Evolutionary conservation across 2,888 invertebrate genomes (phyloP).

Genomic region (Lomographa bimaculata): DNA sequence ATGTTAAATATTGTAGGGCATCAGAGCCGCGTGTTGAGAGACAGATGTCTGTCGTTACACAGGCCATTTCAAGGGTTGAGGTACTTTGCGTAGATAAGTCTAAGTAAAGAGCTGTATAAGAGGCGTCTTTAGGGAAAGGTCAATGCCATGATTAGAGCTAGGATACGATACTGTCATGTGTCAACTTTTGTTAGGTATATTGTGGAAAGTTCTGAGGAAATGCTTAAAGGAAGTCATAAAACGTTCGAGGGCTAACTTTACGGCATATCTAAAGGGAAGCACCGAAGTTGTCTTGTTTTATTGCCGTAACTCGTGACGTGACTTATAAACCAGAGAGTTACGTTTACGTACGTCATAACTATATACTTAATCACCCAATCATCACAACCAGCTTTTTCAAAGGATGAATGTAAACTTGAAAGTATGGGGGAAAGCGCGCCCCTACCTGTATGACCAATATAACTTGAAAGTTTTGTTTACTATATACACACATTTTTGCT

Average conservation of each 20-base stretch:
- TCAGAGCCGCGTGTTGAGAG: slow-evolving; percentile 17
- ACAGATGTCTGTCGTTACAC: slow-evolving; percentile 24
- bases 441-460: too few relatives aligned
- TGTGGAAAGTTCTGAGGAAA: slow-evolving; percentile 8
- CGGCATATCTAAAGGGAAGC: background rate
- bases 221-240: slow-evolving; percentile 2
- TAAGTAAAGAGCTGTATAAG: slow-evolving; percentile 17
- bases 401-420: too few relatives aligned
- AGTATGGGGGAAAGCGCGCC: too few relatives aligned
- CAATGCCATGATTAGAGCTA: slow-evolving; percentile 15
- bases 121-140: slow-evolving; percentile 13
- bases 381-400: too few relatives aligned
- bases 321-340: background rate
- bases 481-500: too few relatives aligned
- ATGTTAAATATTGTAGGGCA: slow-evolving; percentile 14
- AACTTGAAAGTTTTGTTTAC: too few relatives aligned
- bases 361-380: too few relatives aligned
- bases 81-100: slow-evolving; percentile 18
- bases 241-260: slow-evolving; percentile 5
- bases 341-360: background rate
- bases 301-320: background rate
- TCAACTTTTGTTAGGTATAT: slow-evolving; percentile 3
- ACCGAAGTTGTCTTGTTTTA: slow-evolving; percentile 3
- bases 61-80: slow-evolving; percentile 22
- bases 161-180: slow-evolving; percentile 9